Conservation (phyloP, 2,797 vertebrate species). For the Lepilemur ruficaudatus region DNA sequence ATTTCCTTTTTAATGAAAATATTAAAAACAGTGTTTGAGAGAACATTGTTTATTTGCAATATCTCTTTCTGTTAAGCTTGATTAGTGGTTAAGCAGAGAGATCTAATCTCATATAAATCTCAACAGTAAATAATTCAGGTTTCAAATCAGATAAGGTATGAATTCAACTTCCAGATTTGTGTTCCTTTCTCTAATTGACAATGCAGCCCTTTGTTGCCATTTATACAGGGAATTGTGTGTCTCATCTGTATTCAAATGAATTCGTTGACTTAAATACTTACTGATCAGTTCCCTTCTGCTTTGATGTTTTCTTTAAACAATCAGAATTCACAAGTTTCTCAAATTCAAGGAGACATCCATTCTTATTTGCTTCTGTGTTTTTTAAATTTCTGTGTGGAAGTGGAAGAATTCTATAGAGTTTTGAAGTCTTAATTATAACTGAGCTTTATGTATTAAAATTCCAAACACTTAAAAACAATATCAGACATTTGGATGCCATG, state of each 20-base stretch:
- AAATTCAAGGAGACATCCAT: constrained; percentile 50
- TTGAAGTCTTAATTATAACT: constrained; percentile 51
- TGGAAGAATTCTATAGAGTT: constrained; percentile 43
- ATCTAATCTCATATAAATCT: constrained; percentile 57
- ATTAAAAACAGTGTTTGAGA: constrained; percentile 54
- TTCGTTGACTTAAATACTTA: constrained; percentile 53
- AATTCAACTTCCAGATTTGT: constrained; percentile 65
- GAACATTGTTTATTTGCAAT: constrained; percentile 53
- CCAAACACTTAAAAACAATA: constrained; percentile 49
- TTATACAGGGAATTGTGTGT: constrained; percentile 30
- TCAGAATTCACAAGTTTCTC: constrained; percentile 49
- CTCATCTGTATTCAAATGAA: constrained; percentile 55
- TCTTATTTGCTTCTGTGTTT: constrained; percentile 33
- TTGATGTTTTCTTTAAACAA: constrained; percentile 45
- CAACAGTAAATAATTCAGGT: constrained; percentile 70
- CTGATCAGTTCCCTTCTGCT: constrained; percentile 28
- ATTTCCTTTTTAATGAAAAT: constrained; percentile 66
- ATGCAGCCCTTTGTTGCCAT: background rate
- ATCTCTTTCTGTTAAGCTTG: constrained; percentile 45
- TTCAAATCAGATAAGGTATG: constrained; percentile 51
- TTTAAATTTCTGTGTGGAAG: background rate
- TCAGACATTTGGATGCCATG: background rate
- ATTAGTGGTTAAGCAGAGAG: constrained; percentile 52
- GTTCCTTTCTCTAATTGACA: constrained; percentile 59
- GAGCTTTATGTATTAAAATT: constrained; percentile 44